These are phyloP conservation scores for Lasioglossum baleicum DNA, from an alignment of 1,140 invertebrate species.

Conservation along the genomic window DNA sequence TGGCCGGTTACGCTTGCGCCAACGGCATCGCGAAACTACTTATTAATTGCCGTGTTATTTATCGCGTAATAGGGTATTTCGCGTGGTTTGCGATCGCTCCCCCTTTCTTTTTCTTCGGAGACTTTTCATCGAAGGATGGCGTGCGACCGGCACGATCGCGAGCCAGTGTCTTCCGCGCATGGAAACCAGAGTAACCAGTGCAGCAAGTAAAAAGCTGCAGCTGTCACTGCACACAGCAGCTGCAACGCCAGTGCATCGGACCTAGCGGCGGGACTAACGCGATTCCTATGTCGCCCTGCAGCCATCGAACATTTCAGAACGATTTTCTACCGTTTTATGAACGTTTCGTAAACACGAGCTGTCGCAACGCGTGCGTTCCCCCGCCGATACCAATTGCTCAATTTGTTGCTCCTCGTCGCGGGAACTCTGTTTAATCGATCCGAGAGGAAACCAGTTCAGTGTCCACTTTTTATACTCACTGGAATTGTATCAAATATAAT, in stretches of 20 bases:
- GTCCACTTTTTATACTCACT: too few relatives aligned
- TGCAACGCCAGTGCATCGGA: constrained; percentile 31
- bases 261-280: constrained; percentile 30
- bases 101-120: constrained; percentile 1
- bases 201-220: constrained; percentile 46
- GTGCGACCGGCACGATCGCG: constrained; percentile 28
- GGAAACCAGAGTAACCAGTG: constrained; percentile 55
- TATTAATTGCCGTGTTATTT: constrained; percentile 7
- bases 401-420: too few relatives aligned
- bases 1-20: neutral
- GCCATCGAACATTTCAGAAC: too few relatives aligned
- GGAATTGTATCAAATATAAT: too few relatives aligned
- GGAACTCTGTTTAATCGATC: too few relatives aligned
- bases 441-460: too few relatives aligned
- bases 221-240: constrained; percentile 37
- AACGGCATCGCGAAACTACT: neutral
- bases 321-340: too few relatives aligned
- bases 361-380: too few relatives aligned
- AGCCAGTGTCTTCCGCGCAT: constrained; percentile 40
- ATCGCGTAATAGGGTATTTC: constrained; percentile 21
- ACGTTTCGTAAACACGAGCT: too few relatives aligned
- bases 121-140: constrained; percentile 24
- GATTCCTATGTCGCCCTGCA: constrained; percentile 10
- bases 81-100: constrained; percentile 8
- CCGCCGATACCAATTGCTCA: too few relatives aligned